A percentile compares a stretch with the other conserved stretches of the same genome.
Evolutionary conservation across 2,113 vertebrate species (phyloP).

Genomic region (Synodontis membranacea): DNA sequence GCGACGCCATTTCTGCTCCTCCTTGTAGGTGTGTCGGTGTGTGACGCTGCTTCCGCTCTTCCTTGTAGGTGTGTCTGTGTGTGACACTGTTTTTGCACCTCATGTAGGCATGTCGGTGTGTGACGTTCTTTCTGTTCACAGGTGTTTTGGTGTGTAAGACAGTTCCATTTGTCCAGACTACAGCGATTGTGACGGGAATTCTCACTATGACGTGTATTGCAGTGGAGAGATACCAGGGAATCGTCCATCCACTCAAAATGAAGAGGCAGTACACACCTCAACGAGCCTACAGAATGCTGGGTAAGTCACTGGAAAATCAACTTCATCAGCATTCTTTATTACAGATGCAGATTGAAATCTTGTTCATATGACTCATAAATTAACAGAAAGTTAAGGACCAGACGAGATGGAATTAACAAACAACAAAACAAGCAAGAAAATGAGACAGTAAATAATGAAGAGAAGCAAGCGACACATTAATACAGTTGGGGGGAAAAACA

Average conservation of each 20-base stretch:
- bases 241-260: slow-evolving; percentile 79
- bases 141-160: slow-evolving; percentile 80
- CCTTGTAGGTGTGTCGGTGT: not conserved
- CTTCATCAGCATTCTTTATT: not conserved
- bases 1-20: not conserved
- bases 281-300: slow-evolving; percentile 78
- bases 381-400: not conserved
- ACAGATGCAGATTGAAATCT: not conserved
- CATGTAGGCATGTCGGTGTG: not conserved
- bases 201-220: slow-evolving; percentile 84
- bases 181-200: slow-evolving; percentile 79
- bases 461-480: not conserved
- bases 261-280: slow-evolving; percentile 75
- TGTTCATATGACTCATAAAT: not conserved
- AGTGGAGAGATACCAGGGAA: slow-evolving; percentile 81
- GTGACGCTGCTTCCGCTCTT: not conserved
- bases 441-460: not conserved
- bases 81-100: not conserved
- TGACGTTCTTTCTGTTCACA: not conserved
- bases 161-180: slow-evolving; percentile 81
- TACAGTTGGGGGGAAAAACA: not conserved
- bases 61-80: not conserved
- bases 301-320: slow-evolving; percentile 55
- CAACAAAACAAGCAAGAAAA: not conserved
- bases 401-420: not conserved